Percentiles rank a stretch among this genome's conserved stretches.
phyloP scores from a whole-genome alignment of 2,797 vertebrate species.

The Tiaroga cobitis region DNA sequence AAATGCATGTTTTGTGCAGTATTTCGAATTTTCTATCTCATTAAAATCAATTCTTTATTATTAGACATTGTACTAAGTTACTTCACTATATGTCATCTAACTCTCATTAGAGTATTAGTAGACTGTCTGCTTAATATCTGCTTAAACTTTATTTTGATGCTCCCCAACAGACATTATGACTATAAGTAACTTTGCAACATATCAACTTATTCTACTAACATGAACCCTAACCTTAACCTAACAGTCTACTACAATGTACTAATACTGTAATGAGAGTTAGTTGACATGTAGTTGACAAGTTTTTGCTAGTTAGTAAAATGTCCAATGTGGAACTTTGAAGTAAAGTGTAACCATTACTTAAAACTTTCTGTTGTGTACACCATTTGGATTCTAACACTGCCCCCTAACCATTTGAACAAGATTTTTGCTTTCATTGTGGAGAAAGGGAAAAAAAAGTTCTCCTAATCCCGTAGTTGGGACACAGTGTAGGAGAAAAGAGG shows the following conservation, averaged over 20 bases:
- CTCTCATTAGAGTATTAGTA: background rate
- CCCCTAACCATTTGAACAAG: background rate
- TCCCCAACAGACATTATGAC: background rate
- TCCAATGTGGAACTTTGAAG: background rate
- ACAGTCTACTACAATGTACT: background rate
- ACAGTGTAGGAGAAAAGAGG: conserved; percentile 32
- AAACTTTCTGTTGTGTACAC: background rate
- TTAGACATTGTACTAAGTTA: background rate
- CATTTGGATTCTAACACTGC: background rate
- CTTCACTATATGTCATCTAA: background rate
- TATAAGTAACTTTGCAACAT: background rate
- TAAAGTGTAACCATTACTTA: background rate
- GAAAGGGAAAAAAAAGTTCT: background rate
- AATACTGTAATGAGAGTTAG: background rate
- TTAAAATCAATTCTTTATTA: background rate
- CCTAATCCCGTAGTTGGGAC: background rate
- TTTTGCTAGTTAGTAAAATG: background rate
- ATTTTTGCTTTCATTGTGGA: background rate
- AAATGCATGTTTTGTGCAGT: background rate
- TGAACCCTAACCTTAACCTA: background rate
- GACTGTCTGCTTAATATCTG: background rate
- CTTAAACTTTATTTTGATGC: background rate
- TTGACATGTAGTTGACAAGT: background rate
- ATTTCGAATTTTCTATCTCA: background rate
- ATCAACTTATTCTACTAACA: background rate